Evolutionary conservation across 2,888 invertebrate species (phyloP).

Genomic region (Cerastis rubricosa): DNA sequence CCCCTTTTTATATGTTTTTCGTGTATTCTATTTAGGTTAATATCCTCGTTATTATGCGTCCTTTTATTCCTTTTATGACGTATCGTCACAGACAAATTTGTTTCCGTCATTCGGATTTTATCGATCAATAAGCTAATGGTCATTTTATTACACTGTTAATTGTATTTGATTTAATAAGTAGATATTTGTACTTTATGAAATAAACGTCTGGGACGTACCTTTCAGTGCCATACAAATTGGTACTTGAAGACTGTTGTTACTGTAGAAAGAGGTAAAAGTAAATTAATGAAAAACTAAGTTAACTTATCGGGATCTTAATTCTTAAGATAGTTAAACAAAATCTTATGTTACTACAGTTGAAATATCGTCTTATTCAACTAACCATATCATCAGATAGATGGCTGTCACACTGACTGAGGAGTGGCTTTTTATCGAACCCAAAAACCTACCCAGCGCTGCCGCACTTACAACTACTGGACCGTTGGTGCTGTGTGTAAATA

Average conservation of each 20-base stretch:
- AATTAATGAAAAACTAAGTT: background rate
- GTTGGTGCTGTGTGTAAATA: background rate
- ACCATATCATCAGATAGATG: background rate
- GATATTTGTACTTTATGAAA: constrained; percentile 26
- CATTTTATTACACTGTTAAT: constrained; percentile 61
- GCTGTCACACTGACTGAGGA: background rate
- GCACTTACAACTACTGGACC: background rate
- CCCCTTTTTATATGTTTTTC: constrained; percentile 28
- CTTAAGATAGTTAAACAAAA: background rate
- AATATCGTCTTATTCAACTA: background rate
- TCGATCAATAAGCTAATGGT: constrained; percentile 61
- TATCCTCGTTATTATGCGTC: constrained; percentile 57
- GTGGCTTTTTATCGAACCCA: background rate
- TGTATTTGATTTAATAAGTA: constrained; percentile 55
- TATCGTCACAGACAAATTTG: constrained; percentile 47
- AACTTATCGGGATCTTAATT: background rate
- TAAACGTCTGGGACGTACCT: background rate
- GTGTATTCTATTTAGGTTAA: constrained; percentile 64
- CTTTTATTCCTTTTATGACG: constrained; percentile 55
- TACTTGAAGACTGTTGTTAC: background rate
- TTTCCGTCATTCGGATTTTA: constrained; percentile 49
- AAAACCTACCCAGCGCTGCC: background rate
- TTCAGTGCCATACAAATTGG: background rate
- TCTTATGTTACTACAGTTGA: background rate
- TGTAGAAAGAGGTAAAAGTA: background rate